These are phyloP conservation scores for Oreocharis arfaki DNA, from an alignment of 2,113 vertebrate species.

Conservation along the genomic window DNA sequence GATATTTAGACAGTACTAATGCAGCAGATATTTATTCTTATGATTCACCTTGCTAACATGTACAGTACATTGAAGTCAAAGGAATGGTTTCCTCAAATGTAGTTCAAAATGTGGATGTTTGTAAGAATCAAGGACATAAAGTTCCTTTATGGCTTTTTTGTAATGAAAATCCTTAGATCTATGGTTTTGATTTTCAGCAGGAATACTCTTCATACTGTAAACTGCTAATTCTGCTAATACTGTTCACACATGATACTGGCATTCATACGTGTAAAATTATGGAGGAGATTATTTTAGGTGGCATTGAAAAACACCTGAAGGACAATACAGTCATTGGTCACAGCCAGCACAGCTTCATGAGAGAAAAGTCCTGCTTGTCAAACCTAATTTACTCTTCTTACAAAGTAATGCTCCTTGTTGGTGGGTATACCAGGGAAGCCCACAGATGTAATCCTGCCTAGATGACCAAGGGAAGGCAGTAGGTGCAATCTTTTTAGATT, in stretches of 20 bases:
- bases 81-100: not conserved
- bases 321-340: not conserved
- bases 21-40: not conserved
- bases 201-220: not conserved
- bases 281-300: too few species aligned
- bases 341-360: not conserved
- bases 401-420: rapidly evolving
- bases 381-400: not conserved
- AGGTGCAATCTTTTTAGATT: not conserved
- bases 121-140: not conserved
- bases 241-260: not conserved
- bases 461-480: not conserved
- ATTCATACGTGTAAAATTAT: not conserved
- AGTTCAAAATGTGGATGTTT: not conserved
- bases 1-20: not conserved
- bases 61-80: not conserved
- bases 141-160: not conserved
- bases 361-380: not conserved
- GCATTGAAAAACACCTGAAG: not conserved
- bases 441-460: not conserved
- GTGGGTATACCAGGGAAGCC: not conserved
- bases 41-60: not conserved
- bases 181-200: not conserved
- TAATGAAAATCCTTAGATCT: not conserved
- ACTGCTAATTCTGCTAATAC: not conserved